These are phyloP conservation scores for Drosophila kurseongensis DNA, from an alignment of 1,140 invertebrate species.

Conservation along the genomic window DNA sequence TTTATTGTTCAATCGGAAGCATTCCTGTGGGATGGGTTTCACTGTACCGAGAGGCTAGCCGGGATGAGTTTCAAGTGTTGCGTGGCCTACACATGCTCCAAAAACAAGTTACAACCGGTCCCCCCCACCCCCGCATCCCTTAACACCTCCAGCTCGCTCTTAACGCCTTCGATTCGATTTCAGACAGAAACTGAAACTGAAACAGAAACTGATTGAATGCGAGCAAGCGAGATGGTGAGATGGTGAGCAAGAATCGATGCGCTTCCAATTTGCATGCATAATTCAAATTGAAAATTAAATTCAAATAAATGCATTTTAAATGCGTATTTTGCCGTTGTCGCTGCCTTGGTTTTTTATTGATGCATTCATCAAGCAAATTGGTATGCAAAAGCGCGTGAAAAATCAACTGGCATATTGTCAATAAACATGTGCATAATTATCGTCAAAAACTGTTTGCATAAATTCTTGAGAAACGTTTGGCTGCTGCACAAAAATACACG, in stretches of 20 bases:
- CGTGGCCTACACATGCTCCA: constrained; percentile 35
- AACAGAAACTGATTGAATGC: neutral
- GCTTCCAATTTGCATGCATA: constrained; percentile 68
- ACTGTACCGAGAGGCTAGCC: constrained; percentile 5
- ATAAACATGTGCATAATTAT: constrained; percentile 75
- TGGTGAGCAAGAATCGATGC: constrained; percentile 2
- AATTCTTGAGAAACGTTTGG: constrained; percentile 29
- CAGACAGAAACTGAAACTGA: neutral
- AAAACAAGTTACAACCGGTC: constrained; percentile 31
- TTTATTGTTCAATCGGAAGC: too few species aligned
- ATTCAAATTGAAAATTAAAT: constrained; percentile 76
- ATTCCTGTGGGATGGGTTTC: neutral
- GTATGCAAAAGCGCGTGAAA: constrained; percentile 78
- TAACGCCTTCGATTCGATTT: constrained; percentile 15
- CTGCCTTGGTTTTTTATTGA: constrained; percentile 14
- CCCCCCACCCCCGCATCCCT: neutral
- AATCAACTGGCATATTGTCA: constrained; percentile 66
- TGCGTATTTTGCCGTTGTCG: constrained; percentile 28
- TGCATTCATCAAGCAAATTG: constrained; percentile 65
- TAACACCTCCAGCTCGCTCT: constrained; percentile 10
- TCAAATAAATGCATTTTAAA: constrained; percentile 72
- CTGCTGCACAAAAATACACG: constrained; percentile 4
- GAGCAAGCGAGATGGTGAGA: neutral
- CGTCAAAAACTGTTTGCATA: constrained; percentile 65
- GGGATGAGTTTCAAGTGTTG: constrained; percentile 12